These are phyloP conservation scores for Brachionus paranguensis DNA, from an alignment of 1,140 invertebrate species.

Conservation along the genomic window DNA sequence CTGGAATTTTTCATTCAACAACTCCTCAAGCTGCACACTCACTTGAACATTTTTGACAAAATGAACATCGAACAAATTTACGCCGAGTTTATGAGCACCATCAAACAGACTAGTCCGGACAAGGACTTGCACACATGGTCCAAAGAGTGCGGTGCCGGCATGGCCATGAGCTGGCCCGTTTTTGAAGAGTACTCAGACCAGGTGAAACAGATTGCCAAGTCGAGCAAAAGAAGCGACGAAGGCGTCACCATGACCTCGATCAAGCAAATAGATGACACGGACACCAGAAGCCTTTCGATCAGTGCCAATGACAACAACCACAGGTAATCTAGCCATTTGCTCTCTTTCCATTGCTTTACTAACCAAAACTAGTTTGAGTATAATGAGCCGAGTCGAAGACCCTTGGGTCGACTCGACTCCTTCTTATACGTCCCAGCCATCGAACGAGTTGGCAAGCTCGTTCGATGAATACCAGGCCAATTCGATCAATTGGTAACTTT, in stretches of 20 bases:
- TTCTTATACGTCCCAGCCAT: conserved; percentile 2
- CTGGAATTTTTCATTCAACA: conserved; percentile 43
- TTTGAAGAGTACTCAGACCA: conserved; percentile 68
- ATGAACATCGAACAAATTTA: conserved; percentile 84
- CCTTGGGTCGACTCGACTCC: neutral
- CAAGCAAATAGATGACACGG: conserved; percentile 65
- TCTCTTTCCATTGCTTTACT: neutral
- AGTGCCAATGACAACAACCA: neutral
- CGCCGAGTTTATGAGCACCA: conserved; percentile 87
- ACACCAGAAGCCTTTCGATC: neutral
- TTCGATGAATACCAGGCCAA: neutral
- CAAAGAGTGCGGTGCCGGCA: conserved; percentile 89
- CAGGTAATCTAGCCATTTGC: neutral
- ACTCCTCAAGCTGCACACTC: conserved; percentile 1
- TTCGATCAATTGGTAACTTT: neutral
- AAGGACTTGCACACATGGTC: conserved; percentile 98
- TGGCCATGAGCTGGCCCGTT: conserved; percentile 96
- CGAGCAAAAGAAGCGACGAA: conserved; percentile 72
- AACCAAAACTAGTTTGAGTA: neutral
- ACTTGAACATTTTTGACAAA: conserved; percentile 36
- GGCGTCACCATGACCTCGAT: conserved; percentile 78
- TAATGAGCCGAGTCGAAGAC: neutral
- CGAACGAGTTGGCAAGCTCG: neutral
- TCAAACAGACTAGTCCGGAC: conserved; percentile 85
- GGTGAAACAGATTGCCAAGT: conserved; percentile 61